Evolutionary conservation across 2,113 vertebrate genomes (phyloP).

Genomic region (Anarhynchus alexandrinus): DNA sequence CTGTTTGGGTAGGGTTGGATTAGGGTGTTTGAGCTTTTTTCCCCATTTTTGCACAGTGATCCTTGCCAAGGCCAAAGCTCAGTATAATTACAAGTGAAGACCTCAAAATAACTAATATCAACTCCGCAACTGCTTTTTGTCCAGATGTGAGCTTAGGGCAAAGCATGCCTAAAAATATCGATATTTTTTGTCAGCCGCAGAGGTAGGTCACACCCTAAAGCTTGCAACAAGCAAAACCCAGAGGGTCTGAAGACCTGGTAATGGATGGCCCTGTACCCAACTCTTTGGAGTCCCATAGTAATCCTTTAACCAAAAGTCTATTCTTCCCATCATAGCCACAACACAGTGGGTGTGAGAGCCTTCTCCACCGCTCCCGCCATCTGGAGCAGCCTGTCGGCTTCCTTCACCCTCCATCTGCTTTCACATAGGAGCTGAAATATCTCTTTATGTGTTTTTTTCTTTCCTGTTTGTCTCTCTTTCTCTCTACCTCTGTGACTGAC

Average conservation of each 20-base stretch:
- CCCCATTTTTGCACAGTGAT: not conserved
- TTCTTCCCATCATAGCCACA: conserved; percentile 49
- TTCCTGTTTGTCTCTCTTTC: not conserved
- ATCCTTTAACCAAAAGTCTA: conserved; percentile 4
- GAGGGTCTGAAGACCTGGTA: not conserved
- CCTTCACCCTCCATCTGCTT: conserved; percentile 65
- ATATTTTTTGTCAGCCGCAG: not conserved
- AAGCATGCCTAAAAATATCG: rapidly evolving
- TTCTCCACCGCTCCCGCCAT: not conserved
- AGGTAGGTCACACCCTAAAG: not conserved
- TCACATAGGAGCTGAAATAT: not conserved
- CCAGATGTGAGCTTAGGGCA: not conserved
- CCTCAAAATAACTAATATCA: rapidly evolving
- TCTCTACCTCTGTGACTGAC: not conserved
- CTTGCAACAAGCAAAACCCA: not conserved
- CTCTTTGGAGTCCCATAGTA: not conserved
- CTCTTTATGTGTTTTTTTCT: not conserved
- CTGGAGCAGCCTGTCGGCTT: conserved; percentile 63
- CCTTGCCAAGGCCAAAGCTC: not conserved
- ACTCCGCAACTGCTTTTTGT: not conserved
- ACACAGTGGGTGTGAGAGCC: conserved; percentile 58
- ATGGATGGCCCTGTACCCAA: not conserved
- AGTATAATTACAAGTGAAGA: not conserved
- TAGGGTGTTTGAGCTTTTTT: not conserved
- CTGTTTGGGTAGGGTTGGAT: not conserved